Base-by-base conservation (phyloP, 2,888 invertebrate species). In the Xestia ashworthii region DNA sequence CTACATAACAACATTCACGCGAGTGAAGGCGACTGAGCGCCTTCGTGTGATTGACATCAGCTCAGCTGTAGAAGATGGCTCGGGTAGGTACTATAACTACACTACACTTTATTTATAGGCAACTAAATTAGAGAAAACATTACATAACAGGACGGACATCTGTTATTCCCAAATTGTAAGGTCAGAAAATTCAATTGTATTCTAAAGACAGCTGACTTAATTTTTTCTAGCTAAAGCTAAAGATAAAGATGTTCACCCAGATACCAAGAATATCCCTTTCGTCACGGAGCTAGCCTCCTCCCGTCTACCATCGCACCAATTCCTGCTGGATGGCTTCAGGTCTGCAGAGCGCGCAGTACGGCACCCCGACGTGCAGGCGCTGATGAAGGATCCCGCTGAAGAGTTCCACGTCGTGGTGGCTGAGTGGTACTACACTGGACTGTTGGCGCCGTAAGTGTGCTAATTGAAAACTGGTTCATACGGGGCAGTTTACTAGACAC, bases 401-500 rank as follows among this genome's bases (percentile, higher is more conserved):
- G 9, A 78, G 9, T 94, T 93, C 72, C 93, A 95, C 65, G 84
- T 88, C 3, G 93, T 95, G 22, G 55, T 95, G 5, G 93, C 90
- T 0, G 93, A 94, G 65, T 95, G 94, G 95, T 93, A 89, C 80
- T 92, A 91, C 80, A 90, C 91, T 14, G 91, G 92, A 5, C 87
- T 95, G 12, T 78, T 95, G 22, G 93, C 95, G 5, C 94, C 95
- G 94, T 95, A 71, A 93, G 95, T 90, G 22, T 5, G 8, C 11
- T 12, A 11, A 65, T 46, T n/a, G 19, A 3, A 9, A 22, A 32
- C 16, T 25, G 38, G 53, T 41, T 41, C n/a, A 58, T 12, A n/a
- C 16, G 8, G 8, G n/a, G n/a, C 19, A 46, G 19, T 38, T 41
- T 65, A 62, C 9, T 19, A 38, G 19, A 19, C 32, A 2, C 19